These are phyloP conservation scores for Schrankia costaestrigalis DNA, from an alignment of 2,888 invertebrate genomes.

Conservation along the genomic window DNA sequence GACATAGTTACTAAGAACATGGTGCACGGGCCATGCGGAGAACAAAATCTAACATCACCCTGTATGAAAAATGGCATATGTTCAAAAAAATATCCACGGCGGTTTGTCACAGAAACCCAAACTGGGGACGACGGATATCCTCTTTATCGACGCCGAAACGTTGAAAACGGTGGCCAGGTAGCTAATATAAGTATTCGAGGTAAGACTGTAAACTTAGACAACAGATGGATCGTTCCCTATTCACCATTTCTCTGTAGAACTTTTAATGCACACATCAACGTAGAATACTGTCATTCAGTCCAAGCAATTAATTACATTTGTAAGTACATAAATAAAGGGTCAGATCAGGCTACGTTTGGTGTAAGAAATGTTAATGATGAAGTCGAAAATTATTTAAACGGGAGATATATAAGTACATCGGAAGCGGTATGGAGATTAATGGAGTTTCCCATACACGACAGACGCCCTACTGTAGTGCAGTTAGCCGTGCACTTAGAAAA, in stretches of 20 bases:
- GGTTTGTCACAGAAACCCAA: slow-evolving; percentile 4
- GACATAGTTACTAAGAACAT: slow-evolving; percentile 4
- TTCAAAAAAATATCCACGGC: slow-evolving; percentile 15
- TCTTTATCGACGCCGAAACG: neutral
- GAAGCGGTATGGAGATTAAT: slow-evolving; percentile 6
- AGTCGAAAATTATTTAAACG: slow-evolving; percentile 8
- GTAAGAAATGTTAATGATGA: too few relatives aligned
- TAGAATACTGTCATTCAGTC: slow-evolving; percentile 1
- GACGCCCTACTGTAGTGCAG: slow-evolving; percentile 4
- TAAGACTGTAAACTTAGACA: neutral
- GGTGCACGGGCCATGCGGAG: slow-evolving; percentile 16
- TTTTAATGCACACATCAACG: slow-evolving; percentile 4
- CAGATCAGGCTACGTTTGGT: too few relatives aligned
- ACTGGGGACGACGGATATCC: slow-evolving; percentile 10
- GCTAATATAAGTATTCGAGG: neutral
- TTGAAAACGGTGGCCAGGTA: neutral
- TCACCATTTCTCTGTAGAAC: slow-evolving; percentile 1
- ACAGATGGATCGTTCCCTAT: slow-evolving; percentile 4
- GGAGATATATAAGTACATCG: slow-evolving; percentile 7
- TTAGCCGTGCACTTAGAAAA: slow-evolving; percentile 2
- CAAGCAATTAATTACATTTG: slow-evolving; percentile 2
- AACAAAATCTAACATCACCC: slow-evolving; percentile 19
- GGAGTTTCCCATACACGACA: slow-evolving; percentile 6
- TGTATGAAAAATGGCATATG: slow-evolving; percentile 29
- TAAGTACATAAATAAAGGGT: too few relatives aligned